Evolutionary conservation across 1,140 invertebrate species (phyloP), one percentile per base, ranked within the genome.

Genomic region (Mizuhopecten yessoensis): DNA sequence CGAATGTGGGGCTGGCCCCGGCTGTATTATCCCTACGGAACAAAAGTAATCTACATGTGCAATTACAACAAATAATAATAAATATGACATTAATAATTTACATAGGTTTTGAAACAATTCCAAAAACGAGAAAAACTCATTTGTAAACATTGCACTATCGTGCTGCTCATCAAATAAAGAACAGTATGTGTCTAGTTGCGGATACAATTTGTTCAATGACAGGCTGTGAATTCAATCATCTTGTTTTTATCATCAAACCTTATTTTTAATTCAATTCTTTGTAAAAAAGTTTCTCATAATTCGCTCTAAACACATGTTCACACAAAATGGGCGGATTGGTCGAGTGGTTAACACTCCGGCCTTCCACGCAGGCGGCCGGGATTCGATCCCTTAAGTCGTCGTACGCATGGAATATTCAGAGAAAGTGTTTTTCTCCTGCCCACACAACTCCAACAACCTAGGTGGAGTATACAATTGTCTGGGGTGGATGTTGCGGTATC

Each of bases 81-180:
- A 75, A 75, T 75, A 75, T 75, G 57, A 75, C n/a, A 75, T 75
- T 29, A 75, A 75, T 75, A 75, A 75, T 75, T 75, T 75, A 75
- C 57, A 75, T 75, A 75, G 57, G 57, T 75, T 75, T 45, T 75
- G 57, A 75, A 75, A 29, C 57, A 29, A 29, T 9, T 75, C 57
- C 57, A 75, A 75, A 13, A 29, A 5, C 0, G 11, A 75, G n/a
- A 75, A 75, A n/a, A 75, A 5, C 5, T 11, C 0, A 0, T 29
- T 75, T 75, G 57, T 17, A 75, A 75, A n/a, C 57, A 29, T 75
- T 75, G 57, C 23, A 13, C n/a, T 75, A 7, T n/a, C 57, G n/a
- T 17, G 29, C 2, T 9, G 45, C 45, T 49, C n/a, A 49, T 49
- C 45, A 49, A n/a, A 49, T 49, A 49, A 49, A 49, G 11, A 49